phyloP scores from a whole-genome alignment of 2,888 invertebrate genomes.

The Scaptomyza parva region DNA sequence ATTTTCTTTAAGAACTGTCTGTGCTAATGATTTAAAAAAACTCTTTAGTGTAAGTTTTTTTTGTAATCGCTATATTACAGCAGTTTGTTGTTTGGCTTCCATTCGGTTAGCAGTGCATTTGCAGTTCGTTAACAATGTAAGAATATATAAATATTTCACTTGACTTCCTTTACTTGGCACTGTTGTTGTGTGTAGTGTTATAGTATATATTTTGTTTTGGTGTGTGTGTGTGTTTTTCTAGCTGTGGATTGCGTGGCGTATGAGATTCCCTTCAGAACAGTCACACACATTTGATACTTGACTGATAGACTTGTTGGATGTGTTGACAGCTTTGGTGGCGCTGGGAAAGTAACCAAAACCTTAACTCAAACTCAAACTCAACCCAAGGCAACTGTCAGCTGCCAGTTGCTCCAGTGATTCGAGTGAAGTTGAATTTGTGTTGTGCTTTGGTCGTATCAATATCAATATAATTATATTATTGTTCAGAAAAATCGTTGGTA shows the following conservation, averaged over 20 bases:
- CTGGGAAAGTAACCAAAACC: conserved; percentile 33
- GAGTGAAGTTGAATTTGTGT: conserved; percentile 12
- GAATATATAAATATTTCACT: conserved; percentile 17
- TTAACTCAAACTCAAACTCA: conserved; percentile 9
- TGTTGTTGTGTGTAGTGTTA: conserved; percentile 8
- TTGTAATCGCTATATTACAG: background rate
- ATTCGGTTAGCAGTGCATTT: conserved; percentile 27
- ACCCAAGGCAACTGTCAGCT: conserved; percentile 19
- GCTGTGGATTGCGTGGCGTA: conserved; percentile 1
- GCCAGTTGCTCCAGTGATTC: conserved; percentile 23
- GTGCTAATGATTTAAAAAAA: background rate
- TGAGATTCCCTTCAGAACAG: conserved; percentile 37
- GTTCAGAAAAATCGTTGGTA: background rate
- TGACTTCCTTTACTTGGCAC: conserved; percentile 15
- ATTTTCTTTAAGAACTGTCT: background rate
- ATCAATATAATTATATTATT: conserved; percentile 58
- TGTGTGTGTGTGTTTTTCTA: conserved; percentile 10
- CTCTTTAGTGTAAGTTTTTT: background rate
- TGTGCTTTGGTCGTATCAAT: conserved; percentile 43
- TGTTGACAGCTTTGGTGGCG: conserved; percentile 74
- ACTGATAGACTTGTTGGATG: conserved; percentile 83
- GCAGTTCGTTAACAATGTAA: conserved; percentile 13
- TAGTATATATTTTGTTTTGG: conserved; percentile 2
- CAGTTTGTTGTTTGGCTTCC: background rate
- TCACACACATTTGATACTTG: conserved; percentile 72